Percentiles rank a stretch among this genome's conserved stretches.
Conservation (phyloP, 2,797 vertebrate species). For the Pipistrellus kuhlii region DNA sequence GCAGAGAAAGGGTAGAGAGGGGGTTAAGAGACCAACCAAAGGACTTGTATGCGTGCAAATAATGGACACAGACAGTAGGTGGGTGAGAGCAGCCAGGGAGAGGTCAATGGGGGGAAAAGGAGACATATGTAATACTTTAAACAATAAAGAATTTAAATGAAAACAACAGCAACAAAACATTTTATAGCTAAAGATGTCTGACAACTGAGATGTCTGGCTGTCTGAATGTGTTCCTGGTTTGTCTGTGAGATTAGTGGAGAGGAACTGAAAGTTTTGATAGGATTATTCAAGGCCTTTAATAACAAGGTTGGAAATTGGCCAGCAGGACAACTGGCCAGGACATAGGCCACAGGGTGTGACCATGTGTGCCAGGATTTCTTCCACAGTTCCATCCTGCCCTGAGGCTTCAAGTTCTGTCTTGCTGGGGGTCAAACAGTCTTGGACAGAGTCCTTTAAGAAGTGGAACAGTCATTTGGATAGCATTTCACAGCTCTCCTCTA, state of each 20-base stretch:
- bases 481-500: background rate
- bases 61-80: too few relatives aligned
- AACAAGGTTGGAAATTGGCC: background rate
- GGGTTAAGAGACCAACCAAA: too few relatives aligned
- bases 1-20: too few relatives aligned
- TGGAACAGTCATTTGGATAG: background rate
- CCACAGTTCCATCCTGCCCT: background rate
- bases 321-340: background rate
- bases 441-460: background rate
- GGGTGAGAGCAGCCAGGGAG: too few relatives aligned
- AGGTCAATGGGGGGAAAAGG: too few relatives aligned
- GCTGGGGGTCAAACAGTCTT: background rate
- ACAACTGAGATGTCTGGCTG: background rate
- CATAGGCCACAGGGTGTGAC: background rate
- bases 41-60: too few relatives aligned
- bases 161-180: background rate
- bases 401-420: slow-evolving; percentile 12
- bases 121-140: too few relatives aligned
- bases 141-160: too few relatives aligned
- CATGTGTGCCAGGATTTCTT: background rate
- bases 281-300: background rate
- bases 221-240: background rate
- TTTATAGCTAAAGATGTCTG: slow-evolving; percentile 4
- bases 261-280: background rate
- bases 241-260: background rate